These are phyloP conservation scores for Amphiprion ocellaris DNA, from an alignment of 2,113 vertebrate genomes.

Conservation along the genomic window DNA sequence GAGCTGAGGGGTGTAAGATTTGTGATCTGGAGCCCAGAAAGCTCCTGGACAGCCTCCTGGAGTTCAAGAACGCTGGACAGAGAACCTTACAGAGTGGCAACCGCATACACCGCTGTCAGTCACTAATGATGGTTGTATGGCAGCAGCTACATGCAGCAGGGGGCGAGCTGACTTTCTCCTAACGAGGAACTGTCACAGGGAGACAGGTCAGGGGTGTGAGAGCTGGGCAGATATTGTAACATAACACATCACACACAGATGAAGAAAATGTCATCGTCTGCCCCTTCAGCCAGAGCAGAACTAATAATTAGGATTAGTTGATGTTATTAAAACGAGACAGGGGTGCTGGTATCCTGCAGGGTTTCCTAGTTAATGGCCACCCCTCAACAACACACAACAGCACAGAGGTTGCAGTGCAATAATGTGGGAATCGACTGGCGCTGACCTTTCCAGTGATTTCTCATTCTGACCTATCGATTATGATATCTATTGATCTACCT, in stretches of 20 bases:
- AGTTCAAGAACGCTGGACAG: constrained; percentile 53
- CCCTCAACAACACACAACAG: constrained; percentile 71
- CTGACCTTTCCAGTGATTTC: constrained; percentile 70
- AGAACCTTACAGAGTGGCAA: constrained; percentile 28
- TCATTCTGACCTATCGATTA: constrained; percentile 80
- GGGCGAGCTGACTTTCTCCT: constrained; percentile 68
- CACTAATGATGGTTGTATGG: constrained; percentile 75
- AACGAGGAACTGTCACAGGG: constrained; percentile 78
- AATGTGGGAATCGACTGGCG: constrained; percentile 58
- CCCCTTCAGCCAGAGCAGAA: constrained; percentile 59
- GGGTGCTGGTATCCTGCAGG: constrained; percentile 51
- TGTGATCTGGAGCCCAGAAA: constrained; percentile 31
- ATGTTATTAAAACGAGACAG: constrained; percentile 65
- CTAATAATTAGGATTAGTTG: constrained; percentile 80
- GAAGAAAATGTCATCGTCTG: constrained; percentile 62
- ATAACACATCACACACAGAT: constrained; percentile 64
- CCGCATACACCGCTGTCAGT: constrained; percentile 52
- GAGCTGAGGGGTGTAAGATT: constrained; percentile 41
- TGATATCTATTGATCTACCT: constrained; percentile 68
- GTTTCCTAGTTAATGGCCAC: constrained; percentile 68
- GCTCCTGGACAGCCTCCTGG: constrained; percentile 42
- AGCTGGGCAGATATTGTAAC: constrained; percentile 62
- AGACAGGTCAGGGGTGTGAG: constrained; percentile 72
- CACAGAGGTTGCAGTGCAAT: constrained; percentile 66
- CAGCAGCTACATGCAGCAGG: constrained; percentile 66